These are phyloP conservation scores for Rhadinocentrus ornatus DNA, from an alignment of 2,797 vertebrate species.

Conservation along the genomic window DNA sequence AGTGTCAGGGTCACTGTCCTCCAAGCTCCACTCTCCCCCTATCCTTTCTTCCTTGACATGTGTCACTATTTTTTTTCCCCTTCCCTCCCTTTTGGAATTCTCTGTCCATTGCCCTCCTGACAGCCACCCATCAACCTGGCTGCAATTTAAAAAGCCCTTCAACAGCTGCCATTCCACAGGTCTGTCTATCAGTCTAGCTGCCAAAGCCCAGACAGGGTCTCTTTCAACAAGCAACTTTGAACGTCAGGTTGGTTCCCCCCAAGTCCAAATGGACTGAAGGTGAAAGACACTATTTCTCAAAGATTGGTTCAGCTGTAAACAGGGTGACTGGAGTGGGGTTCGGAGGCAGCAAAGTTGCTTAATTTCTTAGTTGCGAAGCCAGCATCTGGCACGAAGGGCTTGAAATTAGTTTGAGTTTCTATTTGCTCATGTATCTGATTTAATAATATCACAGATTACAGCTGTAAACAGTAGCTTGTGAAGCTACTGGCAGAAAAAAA, in stretches of 20 bases:
- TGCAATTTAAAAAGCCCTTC: constrained; percentile 83
- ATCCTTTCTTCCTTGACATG: constrained; percentile 20
- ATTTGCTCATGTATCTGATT: constrained; percentile 26
- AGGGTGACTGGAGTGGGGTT: constrained; percentile 39
- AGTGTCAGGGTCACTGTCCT: constrained; percentile 62
- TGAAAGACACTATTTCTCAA: constrained; percentile 73
- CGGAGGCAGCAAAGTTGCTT: constrained; percentile 19
- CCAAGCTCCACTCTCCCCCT: constrained; percentile 2
- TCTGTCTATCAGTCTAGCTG: constrained; percentile 80
- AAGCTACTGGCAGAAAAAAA: constrained; percentile 8
- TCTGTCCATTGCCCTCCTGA: constrained; percentile 74
- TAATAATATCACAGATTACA: constrained; percentile 29
- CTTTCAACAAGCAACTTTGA: constrained; percentile 67
- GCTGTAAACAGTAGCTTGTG: constrained; percentile 28
- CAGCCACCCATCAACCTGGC: constrained; percentile 77
- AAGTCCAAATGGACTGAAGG: constrained; percentile 73
- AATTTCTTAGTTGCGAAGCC: constrained; percentile 38
- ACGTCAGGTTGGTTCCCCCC: constrained; percentile 59
- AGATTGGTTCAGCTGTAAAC: constrained; percentile 55
- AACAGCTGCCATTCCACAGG: constrained; percentile 80
- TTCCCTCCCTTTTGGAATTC: constrained; percentile 39
- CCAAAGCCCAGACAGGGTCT: constrained; percentile 76
- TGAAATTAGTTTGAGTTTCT: constrained; percentile 4
- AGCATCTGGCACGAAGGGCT: constrained; percentile 36
- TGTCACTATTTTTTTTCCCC: constrained; percentile 11